phyloP scores from a whole-genome alignment of 2,113 vertebrate species.

The Syngnathus floridae region DNA sequence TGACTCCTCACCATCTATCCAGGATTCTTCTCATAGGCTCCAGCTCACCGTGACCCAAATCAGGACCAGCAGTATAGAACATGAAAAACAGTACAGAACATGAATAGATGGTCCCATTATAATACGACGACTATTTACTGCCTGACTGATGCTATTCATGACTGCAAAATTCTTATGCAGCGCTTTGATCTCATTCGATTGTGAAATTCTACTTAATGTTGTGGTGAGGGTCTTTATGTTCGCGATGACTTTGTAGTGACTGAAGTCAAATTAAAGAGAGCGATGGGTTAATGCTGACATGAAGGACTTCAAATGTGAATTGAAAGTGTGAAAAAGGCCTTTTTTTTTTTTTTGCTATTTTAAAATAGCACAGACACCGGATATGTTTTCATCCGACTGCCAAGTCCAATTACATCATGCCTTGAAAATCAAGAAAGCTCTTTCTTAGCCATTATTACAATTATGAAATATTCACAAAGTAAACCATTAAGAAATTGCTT shows the following conservation, averaged over 20 bases:
- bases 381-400: conserved; percentile 9
- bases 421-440: not conserved
- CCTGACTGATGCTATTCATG: no score
- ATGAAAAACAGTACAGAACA: no score
- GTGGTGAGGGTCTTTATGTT: no score
- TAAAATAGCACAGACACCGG: conserved; percentile 1
- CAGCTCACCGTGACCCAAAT: no score
- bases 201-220: no score
- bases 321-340: not conserved
- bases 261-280: not conserved
- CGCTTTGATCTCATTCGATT: no score
- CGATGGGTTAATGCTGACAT: not conserved
- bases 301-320: not conserved
- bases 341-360: not conserved
- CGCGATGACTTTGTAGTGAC: not conserved
- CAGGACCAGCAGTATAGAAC: no score
- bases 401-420: conserved; percentile 13
- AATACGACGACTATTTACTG: no score
- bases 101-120: no score
- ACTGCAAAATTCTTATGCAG: no score
- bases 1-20: no score
- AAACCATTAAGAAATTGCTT: not conserved
- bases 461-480: not conserved
- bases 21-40: no score
- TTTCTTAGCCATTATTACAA: not conserved